A percentile compares a stretch with the other conserved stretches of the same genome.
Conservation (phyloP, 2,113 vertebrate species). For the Paramisgurnus dabryanus region DNA sequence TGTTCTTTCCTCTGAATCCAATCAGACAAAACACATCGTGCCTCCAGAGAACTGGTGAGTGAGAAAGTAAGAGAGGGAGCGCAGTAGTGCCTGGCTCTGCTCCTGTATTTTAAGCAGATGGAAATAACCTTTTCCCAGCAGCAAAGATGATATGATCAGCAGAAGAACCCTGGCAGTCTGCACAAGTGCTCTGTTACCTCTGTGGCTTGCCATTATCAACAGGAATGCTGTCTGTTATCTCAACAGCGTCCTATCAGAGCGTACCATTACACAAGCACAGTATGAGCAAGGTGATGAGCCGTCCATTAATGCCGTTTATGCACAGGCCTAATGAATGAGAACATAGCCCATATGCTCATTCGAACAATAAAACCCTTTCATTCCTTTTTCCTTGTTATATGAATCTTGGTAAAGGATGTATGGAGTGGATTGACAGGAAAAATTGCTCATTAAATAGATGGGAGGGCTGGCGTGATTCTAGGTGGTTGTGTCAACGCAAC, state of each 20-base stretch:
- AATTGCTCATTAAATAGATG: neutral
- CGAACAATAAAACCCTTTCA: neutral
- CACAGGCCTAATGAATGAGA: slow-evolving; percentile 11
- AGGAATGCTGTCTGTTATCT: slow-evolving; percentile 36
- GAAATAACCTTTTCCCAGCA: slow-evolving; percentile 27
- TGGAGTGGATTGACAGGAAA: neutral
- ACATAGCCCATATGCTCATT: neutral
- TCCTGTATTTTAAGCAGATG: slow-evolving; percentile 11
- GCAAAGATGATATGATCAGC: neutral
- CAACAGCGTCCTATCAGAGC: slow-evolving; percentile 5
- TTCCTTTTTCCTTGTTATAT: neutral
- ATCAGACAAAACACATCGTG: neutral
- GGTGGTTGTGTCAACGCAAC: neutral
- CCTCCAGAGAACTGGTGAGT: neutral
- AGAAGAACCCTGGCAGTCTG: neutral
- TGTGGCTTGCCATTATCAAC: slow-evolving; percentile 33
- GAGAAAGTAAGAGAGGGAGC: neutral
- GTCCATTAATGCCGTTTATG: neutral
- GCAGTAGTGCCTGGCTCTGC: neutral
- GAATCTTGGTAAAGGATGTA: neutral
- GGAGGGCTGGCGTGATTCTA: neutral
- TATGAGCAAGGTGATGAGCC: neutral
- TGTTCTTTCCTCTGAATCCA: slow-evolving; percentile 12
- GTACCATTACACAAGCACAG: slow-evolving; percentile 5
- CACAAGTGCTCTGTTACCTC: slow-evolving; percentile 20